These are phyloP conservation scores for Agapornis canus DNA, from an alignment of 2,797 vertebrate genomes.

Conservation along the genomic window DNA sequence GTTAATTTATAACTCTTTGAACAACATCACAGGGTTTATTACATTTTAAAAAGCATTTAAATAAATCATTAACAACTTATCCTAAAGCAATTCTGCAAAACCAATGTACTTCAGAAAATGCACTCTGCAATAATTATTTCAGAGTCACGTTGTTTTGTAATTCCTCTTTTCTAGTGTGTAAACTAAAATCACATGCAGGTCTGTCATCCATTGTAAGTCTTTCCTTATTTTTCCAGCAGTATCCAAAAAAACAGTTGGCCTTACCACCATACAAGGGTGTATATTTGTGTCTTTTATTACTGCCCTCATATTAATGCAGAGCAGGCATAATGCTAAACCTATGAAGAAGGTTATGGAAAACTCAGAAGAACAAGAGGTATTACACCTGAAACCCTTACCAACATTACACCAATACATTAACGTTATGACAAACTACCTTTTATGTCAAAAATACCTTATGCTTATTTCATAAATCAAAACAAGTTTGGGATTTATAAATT, in stretches of 20 bases:
- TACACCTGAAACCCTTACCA: neutral
- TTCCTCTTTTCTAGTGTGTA: neutral
- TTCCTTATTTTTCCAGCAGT: neutral
- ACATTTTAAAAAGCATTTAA: constrained; percentile 13
- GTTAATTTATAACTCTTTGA: constrained; percentile 50
- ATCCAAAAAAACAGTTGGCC: neutral
- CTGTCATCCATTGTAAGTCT: neutral
- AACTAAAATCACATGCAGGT: constrained; percentile 22
- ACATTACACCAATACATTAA: neutral
- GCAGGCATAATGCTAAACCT: neutral
- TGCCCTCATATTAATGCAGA: neutral
- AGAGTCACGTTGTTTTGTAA: neutral
- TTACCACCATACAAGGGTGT: neutral
- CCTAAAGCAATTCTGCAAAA: neutral
- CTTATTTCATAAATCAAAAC: neutral
- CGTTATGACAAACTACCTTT: neutral
- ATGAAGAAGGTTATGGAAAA: neutral
- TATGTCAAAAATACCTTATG: neutral
- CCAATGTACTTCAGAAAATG: neutral
- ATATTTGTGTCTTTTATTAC: neutral
- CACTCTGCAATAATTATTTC: neutral
- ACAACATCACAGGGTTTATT: neutral
- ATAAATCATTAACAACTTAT: constrained; percentile 46
- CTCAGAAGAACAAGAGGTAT: neutral
- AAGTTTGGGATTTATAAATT: neutral